A percentile compares a stretch with the other conserved stretches of the same genome.
phyloP scores from a whole-genome alignment of 2,888 invertebrate species.

The Drosophila anomelani region DNA sequence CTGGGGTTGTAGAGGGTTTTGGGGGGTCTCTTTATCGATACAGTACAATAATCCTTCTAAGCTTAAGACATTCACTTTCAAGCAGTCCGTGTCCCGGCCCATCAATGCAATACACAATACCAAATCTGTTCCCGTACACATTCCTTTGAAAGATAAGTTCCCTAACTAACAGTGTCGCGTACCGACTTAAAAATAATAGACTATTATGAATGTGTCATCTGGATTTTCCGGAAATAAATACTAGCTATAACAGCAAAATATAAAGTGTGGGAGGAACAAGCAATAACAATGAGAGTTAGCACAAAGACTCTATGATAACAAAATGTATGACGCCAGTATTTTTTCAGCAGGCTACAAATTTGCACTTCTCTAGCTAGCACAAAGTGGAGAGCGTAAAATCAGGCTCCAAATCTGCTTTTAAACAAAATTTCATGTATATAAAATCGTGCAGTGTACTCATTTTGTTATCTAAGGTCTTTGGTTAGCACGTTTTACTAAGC shows the following conservation, averaged over 20 bases:
- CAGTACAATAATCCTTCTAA: constrained; percentile 47
- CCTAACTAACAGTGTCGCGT: constrained; percentile 61
- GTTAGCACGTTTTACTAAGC: constrained; percentile 34
- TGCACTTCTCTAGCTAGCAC: not conserved
- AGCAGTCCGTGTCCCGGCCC: constrained; percentile 54
- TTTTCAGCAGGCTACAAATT: not conserved
- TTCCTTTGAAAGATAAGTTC: constrained; percentile 65
- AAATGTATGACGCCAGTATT: not conserved
- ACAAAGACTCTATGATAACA: not conserved
- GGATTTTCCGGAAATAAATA: constrained; percentile 61
- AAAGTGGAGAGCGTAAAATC: not conserved
- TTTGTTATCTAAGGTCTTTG: not conserved
- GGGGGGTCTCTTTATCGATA: constrained; percentile 26
- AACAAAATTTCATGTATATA: not conserved
- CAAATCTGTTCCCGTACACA: constrained; percentile 56
- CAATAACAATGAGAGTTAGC: constrained; percentile 40
- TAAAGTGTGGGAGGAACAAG: constrained; percentile 36
- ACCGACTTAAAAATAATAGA: constrained; percentile 52
- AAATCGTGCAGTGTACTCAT: not conserved
- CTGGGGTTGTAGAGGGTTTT: not conserved
- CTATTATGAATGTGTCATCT: constrained; percentile 37
- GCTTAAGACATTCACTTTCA: constrained; percentile 55
- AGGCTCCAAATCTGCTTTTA: not conserved
- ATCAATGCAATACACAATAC: constrained; percentile 46
- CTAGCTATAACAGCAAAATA: constrained; percentile 58